Percentiles rank a stretch among this genome's conserved stretches.
Evolutionary conservation across 1,140 invertebrate species (phyloP).

Genomic region (Phenacoccus solenopsis): DNA sequence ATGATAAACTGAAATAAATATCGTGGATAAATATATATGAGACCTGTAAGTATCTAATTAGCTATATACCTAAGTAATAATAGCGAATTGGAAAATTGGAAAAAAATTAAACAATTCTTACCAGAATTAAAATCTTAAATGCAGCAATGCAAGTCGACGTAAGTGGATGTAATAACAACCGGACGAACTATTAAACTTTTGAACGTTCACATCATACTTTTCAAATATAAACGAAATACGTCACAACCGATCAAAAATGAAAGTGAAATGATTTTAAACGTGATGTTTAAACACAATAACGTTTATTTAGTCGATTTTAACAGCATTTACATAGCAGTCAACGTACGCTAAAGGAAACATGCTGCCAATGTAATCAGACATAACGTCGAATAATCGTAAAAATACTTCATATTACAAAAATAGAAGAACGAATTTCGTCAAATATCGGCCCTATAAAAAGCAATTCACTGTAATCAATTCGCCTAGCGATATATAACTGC

Average conservation of each 20-base stretch:
- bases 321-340: background rate
- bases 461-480: no score
- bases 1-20: no score
- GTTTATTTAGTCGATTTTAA: background rate
- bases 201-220: background rate
- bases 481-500: no score
- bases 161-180: background rate
- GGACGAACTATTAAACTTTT: background rate
- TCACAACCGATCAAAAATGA: background rate
- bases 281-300: background rate
- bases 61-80: no score
- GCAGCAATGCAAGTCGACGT: no score
- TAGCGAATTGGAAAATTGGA: no score
- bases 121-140: background rate
- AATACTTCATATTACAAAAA: background rate
- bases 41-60: no score
- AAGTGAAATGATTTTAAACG: background rate
- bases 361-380: background rate
- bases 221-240: background rate
- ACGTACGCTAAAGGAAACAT: background rate
- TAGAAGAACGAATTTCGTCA: background rate
- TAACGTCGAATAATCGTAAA: background rate
- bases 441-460: background rate
- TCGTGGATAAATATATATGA: no score
- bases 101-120: background rate